Evolutionary conservation across 2,797 vertebrate genomes (phyloP).

Genomic region (Lithobates sylvaticus): DNA sequence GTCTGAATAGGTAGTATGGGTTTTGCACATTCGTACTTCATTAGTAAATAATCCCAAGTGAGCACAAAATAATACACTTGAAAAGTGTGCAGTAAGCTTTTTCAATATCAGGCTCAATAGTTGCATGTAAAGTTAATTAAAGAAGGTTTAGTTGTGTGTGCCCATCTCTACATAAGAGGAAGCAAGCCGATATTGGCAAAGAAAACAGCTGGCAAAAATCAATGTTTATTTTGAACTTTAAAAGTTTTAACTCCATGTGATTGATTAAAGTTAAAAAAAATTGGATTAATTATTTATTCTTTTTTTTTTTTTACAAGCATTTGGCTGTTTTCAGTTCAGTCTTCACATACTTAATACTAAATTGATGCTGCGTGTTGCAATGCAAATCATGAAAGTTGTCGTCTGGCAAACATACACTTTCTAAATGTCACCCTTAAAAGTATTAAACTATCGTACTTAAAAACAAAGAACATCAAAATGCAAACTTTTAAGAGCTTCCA

Average conservation of each 20-base stretch:
- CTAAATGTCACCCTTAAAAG: constrained; percentile 32
- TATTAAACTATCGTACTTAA: constrained; percentile 9
- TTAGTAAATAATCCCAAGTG: not conserved
- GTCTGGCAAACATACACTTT: constrained; percentile 9
- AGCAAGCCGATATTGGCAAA: no score
- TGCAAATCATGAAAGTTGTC: constrained; percentile 4
- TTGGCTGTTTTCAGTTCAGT: no score
- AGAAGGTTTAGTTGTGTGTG: not conserved
- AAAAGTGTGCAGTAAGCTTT: not conserved
- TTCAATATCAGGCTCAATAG: not conserved
- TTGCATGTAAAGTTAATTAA: not conserved
- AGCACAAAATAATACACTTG: not conserved
- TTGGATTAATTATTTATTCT: no score
- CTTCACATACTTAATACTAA: not conserved
- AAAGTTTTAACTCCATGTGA: no score
- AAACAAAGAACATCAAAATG: not conserved
- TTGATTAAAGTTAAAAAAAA: no score
- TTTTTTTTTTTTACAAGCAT: no score
- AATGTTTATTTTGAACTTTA: no score
- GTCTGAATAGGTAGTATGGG: not conserved
- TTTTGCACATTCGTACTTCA: not conserved
- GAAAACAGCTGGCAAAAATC: no score
- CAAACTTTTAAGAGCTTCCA: not conserved
- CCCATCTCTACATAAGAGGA: not conserved
- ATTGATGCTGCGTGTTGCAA: not conserved